Evolutionary conservation across 2,113 vertebrate genomes (phyloP).

Genomic region (Dunckerocampus dactyliophorus): DNA sequence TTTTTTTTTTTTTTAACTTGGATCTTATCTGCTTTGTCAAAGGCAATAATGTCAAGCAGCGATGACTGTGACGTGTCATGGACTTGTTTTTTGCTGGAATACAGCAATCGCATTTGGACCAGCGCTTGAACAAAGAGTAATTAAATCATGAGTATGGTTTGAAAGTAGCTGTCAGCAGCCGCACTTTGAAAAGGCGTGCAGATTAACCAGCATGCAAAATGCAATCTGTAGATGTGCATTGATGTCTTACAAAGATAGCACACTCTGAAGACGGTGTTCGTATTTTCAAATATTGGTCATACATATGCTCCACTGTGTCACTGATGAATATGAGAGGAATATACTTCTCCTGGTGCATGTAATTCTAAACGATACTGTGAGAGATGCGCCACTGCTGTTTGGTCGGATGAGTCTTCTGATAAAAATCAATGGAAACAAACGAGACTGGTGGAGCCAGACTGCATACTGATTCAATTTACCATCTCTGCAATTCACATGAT

Average conservation of each 20-base stretch:
- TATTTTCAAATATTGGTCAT: background rate
- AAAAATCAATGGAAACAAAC: slow-evolving; percentile 57
- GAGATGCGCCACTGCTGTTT: slow-evolving; percentile 19
- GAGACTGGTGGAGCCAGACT: slow-evolving; percentile 66
- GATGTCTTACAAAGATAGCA: background rate
- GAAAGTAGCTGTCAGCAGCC: background rate
- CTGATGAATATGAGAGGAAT: slow-evolving; percentile 11
- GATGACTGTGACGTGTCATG: background rate
- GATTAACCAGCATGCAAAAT: background rate
- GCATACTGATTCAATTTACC: slow-evolving; percentile 64
- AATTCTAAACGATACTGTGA: slow-evolving; percentile 18
- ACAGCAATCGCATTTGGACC: background rate
- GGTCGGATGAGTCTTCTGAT: slow-evolving; percentile 45
- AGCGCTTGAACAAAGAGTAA: background rate
- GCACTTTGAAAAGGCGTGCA: background rate
- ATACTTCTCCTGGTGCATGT: slow-evolving; percentile 14
- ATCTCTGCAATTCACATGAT: slow-evolving; percentile 53
- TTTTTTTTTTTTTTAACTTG: background rate
- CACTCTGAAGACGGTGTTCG: background rate
- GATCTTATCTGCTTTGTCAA: background rate
- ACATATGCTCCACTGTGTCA: background rate
- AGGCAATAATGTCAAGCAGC: background rate
- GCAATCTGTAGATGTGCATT: background rate
- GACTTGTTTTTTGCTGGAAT: background rate
- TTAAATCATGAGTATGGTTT: background rate